These are phyloP conservation scores for Atrina japonica DNA, from an alignment of 2,888 invertebrate species.

Conservation along the genomic window DNA sequence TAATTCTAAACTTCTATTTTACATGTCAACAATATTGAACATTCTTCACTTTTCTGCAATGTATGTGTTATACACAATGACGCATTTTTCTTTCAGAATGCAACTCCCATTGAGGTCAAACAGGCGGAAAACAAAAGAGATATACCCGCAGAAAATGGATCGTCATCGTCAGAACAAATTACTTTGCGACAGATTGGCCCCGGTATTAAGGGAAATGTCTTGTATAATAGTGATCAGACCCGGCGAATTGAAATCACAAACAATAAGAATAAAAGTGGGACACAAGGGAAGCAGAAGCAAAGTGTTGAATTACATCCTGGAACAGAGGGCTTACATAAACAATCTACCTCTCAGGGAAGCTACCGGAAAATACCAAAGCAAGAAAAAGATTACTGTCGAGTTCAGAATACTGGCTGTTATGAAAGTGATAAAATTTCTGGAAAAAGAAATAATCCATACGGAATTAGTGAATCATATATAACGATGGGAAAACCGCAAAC, in stretches of 20 bases:
- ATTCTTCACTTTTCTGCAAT: too few relatives aligned
- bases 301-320: slow-evolving; percentile 1
- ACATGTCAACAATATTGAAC: too few relatives aligned
- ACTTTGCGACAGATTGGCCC: slow-evolving; percentile 39
- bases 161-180: slow-evolving; percentile 43
- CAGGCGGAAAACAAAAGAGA: neutral
- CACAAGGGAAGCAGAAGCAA: slow-evolving; percentile 15
- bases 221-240: neutral
- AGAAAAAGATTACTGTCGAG: slow-evolving; percentile 26
- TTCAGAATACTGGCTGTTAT: slow-evolving; percentile 1
- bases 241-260: slow-evolving; percentile 12
- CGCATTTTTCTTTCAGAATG: slow-evolving; percentile 11
- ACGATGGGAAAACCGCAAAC: slow-evolving; percentile 11
- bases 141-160: slow-evolving; percentile 19
- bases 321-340: too few relatives aligned
- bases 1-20: too few relatives aligned
- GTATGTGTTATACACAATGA: too few relatives aligned
- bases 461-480: slow-evolving; percentile 8
- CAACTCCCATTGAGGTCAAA: slow-evolving; percentile 2
- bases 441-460: neutral
- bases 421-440: neutral
- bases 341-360: slow-evolving; percentile 26
- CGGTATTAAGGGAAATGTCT: slow-evolving; percentile 13
- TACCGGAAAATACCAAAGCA: slow-evolving; percentile 46
- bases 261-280: slow-evolving; percentile 6